Conservation (phyloP, 1,140 invertebrate genomes). For the Limonius californicus region DNA sequence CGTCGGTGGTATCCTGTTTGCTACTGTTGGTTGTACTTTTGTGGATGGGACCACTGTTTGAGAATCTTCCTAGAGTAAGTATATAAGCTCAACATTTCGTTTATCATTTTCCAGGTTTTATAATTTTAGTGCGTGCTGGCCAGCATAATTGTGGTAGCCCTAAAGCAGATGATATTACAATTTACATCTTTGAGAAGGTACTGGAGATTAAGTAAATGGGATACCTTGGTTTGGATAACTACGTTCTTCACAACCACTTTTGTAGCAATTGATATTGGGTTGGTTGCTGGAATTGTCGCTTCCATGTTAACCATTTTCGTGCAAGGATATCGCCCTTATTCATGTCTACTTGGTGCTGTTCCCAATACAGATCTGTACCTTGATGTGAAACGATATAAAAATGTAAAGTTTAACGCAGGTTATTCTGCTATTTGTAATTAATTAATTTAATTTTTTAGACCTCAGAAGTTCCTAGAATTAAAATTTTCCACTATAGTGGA, state of each 20-base stretch:
- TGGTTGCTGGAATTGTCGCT: slow-evolving; percentile 67
- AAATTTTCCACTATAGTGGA: slow-evolving; percentile 75
- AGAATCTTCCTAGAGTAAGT: slow-evolving; percentile 70
- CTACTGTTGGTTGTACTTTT: slow-evolving; percentile 73
- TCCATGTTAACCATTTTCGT: slow-evolving; percentile 69
- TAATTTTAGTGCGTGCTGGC: slow-evolving; percentile 72
- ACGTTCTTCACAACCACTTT: slow-evolving; percentile 77
- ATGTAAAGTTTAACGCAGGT: slow-evolving; percentile 49
- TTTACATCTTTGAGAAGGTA: slow-evolving; percentile 29
- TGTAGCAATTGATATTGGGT: slow-evolving; percentile 77
- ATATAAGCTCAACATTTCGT: background rate
- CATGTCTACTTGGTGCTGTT: slow-evolving; percentile 61
- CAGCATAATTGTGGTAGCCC: slow-evolving; percentile 84
- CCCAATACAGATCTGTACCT: slow-evolving; percentile 74
- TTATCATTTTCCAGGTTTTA: background rate
- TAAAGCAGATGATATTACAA: slow-evolving; percentile 81
- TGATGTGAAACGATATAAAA: slow-evolving; percentile 65
- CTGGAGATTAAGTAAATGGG: slow-evolving; percentile 74
- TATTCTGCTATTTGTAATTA: background rate
- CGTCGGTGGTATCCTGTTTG: slow-evolving; percentile 66
- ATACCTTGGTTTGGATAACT: slow-evolving; percentile 81
- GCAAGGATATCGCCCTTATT: slow-evolving; percentile 59
- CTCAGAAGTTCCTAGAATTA: slow-evolving; percentile 65
- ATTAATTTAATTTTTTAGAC: slow-evolving; percentile 47
- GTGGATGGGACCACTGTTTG: slow-evolving; percentile 82